A percentile compares a stretch with the other conserved stretches of the same genome.
Evolutionary conservation across 2,888 invertebrate species (phyloP).

Genomic region (Crepidodera aurea): DNA sequence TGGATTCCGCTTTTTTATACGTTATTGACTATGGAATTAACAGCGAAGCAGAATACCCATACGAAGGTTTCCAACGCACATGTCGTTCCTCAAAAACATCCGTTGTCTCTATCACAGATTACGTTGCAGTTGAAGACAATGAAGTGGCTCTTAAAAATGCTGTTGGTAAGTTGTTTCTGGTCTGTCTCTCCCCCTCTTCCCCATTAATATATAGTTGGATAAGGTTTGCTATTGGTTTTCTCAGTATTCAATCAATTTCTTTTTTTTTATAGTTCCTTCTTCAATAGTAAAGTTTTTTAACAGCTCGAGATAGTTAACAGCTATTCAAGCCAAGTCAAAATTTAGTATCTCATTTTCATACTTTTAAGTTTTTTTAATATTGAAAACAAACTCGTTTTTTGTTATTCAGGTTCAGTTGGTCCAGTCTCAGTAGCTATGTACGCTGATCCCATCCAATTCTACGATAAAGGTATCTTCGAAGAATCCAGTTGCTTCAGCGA

Average conservation of each 20-base stretch:
- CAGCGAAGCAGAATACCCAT: constrained; percentile 84
- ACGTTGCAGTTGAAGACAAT: not conserved
- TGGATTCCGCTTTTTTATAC: constrained; percentile 82
- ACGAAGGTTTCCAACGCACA: constrained; percentile 62
- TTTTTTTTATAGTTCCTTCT: no score
- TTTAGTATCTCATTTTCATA: no score
- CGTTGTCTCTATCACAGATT: constrained; percentile 66
- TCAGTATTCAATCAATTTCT: no score
- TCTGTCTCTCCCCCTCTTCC: no score
- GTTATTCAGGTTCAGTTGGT: constrained; percentile 26
- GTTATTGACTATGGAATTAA: constrained; percentile 83
- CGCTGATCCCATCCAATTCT: constrained; percentile 21
- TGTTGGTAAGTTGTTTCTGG: constrained; percentile 72
- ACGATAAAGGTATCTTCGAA: constrained; percentile 15
- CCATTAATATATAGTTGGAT: no score
- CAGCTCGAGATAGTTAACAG: no score
- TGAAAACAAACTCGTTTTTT: no score
- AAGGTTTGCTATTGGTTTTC: no score
- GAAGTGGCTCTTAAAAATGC: not conserved
- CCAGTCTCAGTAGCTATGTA: constrained; percentile 26
- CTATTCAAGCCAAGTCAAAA: no score
- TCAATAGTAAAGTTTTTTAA: no score
- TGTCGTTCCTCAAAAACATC: not conserved
- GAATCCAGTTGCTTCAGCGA: not conserved
- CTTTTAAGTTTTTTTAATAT: no score